Evolutionary conservation across 2,888 invertebrate species (phyloP).

Genomic region (Halictus ligatus): DNA sequence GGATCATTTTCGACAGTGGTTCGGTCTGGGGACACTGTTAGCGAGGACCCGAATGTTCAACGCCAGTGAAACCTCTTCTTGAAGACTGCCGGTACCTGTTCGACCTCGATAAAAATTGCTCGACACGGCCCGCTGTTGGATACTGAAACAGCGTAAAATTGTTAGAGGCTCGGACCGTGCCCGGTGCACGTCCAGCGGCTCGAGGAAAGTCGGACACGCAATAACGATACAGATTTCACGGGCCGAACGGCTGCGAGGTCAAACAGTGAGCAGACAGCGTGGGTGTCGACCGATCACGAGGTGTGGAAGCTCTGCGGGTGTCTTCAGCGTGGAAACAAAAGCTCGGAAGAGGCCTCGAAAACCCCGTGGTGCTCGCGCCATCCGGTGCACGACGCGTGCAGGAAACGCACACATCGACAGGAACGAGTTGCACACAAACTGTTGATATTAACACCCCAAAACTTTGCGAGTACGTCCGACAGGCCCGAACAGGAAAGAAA

Average conservation of each 20-base stretch:
- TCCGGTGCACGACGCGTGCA: constrained; percentile 36
- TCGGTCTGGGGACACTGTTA: background rate
- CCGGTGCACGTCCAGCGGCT: background rate
- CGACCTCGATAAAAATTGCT: background rate
- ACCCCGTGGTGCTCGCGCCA: constrained; percentile 31
- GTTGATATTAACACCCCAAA: background rate
- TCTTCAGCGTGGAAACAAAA: constrained; percentile 3
- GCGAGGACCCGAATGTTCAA: background rate
- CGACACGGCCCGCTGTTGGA: background rate
- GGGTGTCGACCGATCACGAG: constrained; percentile 16
- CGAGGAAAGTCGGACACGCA: background rate
- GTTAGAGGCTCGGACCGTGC: background rate
- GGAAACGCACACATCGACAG: background rate
- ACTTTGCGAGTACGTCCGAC: background rate
- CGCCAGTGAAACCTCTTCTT: background rate
- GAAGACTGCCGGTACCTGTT: background rate
- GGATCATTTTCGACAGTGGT: background rate
- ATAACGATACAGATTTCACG: background rate
- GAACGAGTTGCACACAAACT: background rate
- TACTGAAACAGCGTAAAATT: background rate
- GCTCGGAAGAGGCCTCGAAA: constrained; percentile 20
- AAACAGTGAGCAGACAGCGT: constrained; percentile 17
- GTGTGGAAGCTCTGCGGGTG: constrained; percentile 26
- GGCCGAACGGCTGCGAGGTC: background rate
- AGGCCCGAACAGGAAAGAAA: background rate